These are phyloP conservation scores for Apodemia duryi DNA, from an alignment of 2,888 invertebrate species.

Conservation along the genomic window DNA sequence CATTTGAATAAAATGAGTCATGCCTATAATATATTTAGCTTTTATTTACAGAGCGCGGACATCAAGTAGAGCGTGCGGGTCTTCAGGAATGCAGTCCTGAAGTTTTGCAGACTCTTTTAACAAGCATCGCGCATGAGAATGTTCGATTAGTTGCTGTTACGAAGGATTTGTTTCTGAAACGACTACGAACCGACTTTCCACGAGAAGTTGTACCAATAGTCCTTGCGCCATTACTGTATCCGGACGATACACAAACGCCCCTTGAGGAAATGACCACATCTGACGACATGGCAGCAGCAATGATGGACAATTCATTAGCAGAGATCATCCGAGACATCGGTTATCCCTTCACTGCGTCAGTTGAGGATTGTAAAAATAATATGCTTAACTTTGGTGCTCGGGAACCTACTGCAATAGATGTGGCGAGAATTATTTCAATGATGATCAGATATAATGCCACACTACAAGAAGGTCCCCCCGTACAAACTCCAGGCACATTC, in stretches of 20 bases:
- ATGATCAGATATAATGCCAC: conserved; percentile 91
- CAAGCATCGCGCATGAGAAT: conserved; percentile 79
- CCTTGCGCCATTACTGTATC: conserved; percentile 92
- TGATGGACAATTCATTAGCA: conserved; percentile 88
- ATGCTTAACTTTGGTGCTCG: conserved; percentile 89
- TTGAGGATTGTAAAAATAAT: conserved; percentile 93
- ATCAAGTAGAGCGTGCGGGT: conserved; percentile 87
- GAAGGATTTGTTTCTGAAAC: conserved; percentile 88
- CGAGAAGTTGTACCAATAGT: conserved; percentile 93
- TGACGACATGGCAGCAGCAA: conserved; percentile 79
- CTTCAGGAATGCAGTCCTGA: conserved; percentile 95
- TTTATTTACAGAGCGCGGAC: conserved; percentile 76
- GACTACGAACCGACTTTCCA: conserved; percentile 92
- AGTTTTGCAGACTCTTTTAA: conserved; percentile 90
- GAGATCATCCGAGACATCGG: conserved; percentile 96
- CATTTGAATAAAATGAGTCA: too few relatives aligned
- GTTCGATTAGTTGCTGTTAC: conserved; percentile 85
- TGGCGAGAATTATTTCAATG: conserved; percentile 90
- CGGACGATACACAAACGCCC: conserved; percentile 84
- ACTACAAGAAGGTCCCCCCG: conserved; percentile 82
- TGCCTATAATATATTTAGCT: conserved; percentile 5
- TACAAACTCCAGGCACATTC: conserved; percentile 83
- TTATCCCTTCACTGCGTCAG: conserved; percentile 90
- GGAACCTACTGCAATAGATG: conserved; percentile 89
- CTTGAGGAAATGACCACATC: conserved; percentile 82